Percentiles rank a stretch among this genome's conserved stretches.
Conservation (phyloP, 2,888 invertebrate species). For the Bombylius discolor region DNA sequence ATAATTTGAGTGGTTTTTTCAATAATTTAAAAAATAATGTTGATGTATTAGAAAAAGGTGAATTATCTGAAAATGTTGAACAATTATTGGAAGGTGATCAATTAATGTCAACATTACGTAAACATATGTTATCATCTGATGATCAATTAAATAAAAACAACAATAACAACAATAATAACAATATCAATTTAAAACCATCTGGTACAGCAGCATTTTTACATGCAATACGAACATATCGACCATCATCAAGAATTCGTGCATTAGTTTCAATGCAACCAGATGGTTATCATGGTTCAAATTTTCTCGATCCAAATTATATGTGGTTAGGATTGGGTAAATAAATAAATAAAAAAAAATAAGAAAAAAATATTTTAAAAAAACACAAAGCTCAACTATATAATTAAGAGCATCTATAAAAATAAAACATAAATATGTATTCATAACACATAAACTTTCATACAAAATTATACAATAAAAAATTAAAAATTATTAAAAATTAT, state of each 20-base stretch:
- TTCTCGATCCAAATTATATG: constrained; percentile 50
- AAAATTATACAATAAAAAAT: too few relatives aligned
- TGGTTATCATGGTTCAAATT: constrained; percentile 46
- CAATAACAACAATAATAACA: constrained; percentile 6
- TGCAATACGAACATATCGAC: constrained; percentile 36
- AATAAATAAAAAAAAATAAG: not conserved
- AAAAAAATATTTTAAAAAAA: too few relatives aligned
- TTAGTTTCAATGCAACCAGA: constrained; percentile 44
- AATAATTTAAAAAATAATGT: constrained; percentile 29
- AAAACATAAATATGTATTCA: too few relatives aligned
- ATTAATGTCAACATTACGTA: constrained; percentile 22
- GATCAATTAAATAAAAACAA: not conserved
- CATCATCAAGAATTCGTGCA: constrained; percentile 42
- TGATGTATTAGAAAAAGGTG: constrained; percentile 26
- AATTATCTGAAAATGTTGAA: constrained; percentile 22
- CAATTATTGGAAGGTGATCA: constrained; percentile 29
- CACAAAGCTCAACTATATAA: too few relatives aligned
- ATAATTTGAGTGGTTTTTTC: constrained; percentile 31
- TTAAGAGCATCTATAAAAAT: too few relatives aligned
- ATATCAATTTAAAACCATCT: constrained; percentile 14
- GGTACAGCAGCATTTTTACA: constrained; percentile 34
- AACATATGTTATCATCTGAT: constrained; percentile 11
- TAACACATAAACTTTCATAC: too few relatives aligned
- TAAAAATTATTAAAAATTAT: too few relatives aligned
- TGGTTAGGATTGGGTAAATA: constrained; percentile 48